Base-by-base conservation (phyloP, 1,140 invertebrate genomes). In the Listronotus oregonensis region DNA sequence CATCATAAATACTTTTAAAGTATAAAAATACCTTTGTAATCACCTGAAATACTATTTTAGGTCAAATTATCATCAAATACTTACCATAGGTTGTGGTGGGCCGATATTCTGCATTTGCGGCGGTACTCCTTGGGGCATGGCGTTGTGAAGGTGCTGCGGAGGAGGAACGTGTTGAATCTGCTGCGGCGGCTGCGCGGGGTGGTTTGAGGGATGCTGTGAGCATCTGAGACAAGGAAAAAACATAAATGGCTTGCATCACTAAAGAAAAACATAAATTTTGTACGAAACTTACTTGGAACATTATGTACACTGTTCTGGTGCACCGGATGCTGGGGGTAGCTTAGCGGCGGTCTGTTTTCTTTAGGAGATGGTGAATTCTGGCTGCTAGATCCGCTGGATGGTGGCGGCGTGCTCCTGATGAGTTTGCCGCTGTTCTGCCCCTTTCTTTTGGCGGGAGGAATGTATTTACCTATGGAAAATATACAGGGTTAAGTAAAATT, bases 401-500 rank as follows among this genome's bases (percentile, higher is more conserved):
- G 82, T 4, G 85, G 80, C 17, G 86, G 83, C 6, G 82, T 85
- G 18, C 83, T 81, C 51, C 85, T 79, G 67, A 84, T 81, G 14
- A 85, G 52, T 74, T 87, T 85, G 31, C 82, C 81, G 54, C 78
- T 74, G 51, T 74, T 73, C 75, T 85, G 86, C 68, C 85, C 88
- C 82, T 89, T 90, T 76, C 90, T 83, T 76, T 89, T 89, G 49
- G 88, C 87, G 4, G 90, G 90, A 47, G 89, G 90, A 40, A 92
- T 85, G 79, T 92, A 92, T 80, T 91, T 92, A 37, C 85, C 87
- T 70, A n/a, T 21, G 21, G 5, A 27, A 27, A 27, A 27, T 5
- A 27, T 27, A 27, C 21, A 65, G 51, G 34, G 50, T 18, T 15
- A 21, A 43, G 6, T 9, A 12, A 15, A 56, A 14, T 34, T 42